phyloP scores from a whole-genome alignment of 2,797 vertebrate species.

The Aselliscus stoliczkanus region DNA sequence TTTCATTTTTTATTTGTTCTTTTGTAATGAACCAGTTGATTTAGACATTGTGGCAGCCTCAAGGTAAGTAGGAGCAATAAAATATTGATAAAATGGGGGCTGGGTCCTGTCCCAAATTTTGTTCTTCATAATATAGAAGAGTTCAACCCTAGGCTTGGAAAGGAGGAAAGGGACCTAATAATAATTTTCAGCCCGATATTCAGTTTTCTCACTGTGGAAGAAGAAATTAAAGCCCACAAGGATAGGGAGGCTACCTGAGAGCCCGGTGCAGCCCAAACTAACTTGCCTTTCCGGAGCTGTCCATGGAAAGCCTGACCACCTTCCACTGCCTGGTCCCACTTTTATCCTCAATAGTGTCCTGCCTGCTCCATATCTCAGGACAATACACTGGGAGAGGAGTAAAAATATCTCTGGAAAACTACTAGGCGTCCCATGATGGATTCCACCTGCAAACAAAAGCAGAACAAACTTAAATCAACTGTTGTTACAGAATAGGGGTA shows the following conservation, averaged over 20 bases:
- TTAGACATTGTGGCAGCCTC: background rate
- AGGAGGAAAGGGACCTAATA: background rate
- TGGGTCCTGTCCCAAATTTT: background rate
- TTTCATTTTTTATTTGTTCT: background rate
- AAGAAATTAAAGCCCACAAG: background rate
- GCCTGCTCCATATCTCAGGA: too few relatives aligned
- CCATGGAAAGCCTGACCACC: rapidly evolving
- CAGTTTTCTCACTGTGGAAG: background rate
- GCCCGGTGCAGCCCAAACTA: rapidly evolving
- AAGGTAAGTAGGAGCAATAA: background rate
- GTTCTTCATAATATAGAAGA: background rate
- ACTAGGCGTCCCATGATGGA: background rate
- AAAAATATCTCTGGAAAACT: background rate
- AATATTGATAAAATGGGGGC: background rate
- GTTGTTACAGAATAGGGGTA: rapidly evolving
- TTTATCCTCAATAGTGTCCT: background rate
- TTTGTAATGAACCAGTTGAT: background rate
- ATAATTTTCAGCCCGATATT: background rate
- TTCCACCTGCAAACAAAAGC: background rate
- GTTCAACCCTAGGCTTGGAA: background rate
- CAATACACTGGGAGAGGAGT: rapidly evolving
- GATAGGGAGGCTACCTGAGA: background rate
- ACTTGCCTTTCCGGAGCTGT: background rate
- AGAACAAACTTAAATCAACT: background rate
- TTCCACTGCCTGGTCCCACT: too few relatives aligned